Base-by-base conservation (phyloP, 1,140 invertebrate species). In the Trichomalopsis sarcophagae region DNA sequence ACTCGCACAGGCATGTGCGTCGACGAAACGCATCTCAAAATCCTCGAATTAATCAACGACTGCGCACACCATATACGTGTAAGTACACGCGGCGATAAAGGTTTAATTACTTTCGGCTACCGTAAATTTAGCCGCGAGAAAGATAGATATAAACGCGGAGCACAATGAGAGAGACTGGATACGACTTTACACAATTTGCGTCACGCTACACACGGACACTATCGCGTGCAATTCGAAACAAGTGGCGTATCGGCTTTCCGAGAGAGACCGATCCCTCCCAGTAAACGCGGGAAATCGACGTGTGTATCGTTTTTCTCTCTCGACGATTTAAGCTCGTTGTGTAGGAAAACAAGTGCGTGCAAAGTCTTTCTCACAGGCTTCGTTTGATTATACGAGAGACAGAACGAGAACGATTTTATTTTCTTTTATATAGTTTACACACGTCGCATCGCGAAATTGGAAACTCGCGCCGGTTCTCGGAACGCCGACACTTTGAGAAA, bases 251-350 rank as follows among this genome's bases (percentile, higher is more conserved):
- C 77, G 69, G 33, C 71, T 86, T 79, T 77, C 85, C 50, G n/a
- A 66, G 62, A 27, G 71, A 62, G 78, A 27, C 27, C 11, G 11
- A 50, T 44, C 47, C 75, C 36, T n/a, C 66, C 27, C 68, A 30
- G 14, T 85, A 86, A 86, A 86, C 77, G 50, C 77, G 77, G 17
- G 81, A 86, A 86, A 86, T 80, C n/a, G 47, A 33, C 81, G 62
- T 44, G 68, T 36, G 62, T 75, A 75, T 82, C 73, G 40, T 13
- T 79, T 78, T 77, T 77, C 82, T 55, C 11, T 47, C 14, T 27
- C n/a, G 27, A 62, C 66, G 27, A 75, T 75, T 55, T 68, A 79
- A 50, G 6, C n/a, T 21, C 50, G 30, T 66, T 84, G 69, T 68
- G 13, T 76, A 30, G 30, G 44, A 81, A 84, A 79, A 14, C 47